Conservation (phyloP, 2,797 vertebrate genomes). For the Urosaurus nigricauda region DNA sequence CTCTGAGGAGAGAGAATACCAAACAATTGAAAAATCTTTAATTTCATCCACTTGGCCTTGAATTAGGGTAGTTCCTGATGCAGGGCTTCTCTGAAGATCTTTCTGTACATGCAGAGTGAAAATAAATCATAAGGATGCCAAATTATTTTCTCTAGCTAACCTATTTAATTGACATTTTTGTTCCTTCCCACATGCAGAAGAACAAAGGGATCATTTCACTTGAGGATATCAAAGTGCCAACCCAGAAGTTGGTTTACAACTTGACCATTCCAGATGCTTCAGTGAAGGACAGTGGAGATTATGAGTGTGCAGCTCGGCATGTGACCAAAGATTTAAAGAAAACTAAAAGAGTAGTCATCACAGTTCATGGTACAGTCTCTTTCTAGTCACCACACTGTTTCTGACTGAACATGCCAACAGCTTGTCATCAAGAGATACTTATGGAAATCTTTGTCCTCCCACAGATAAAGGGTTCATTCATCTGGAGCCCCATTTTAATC, state of each 20-base stretch:
- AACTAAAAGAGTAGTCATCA: slow-evolving; percentile 87
- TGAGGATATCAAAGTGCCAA: slow-evolving; percentile 81
- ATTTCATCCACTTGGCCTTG: background rate
- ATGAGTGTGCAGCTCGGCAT: slow-evolving; percentile 91
- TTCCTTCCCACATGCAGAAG: slow-evolving; percentile 80
- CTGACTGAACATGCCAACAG: background rate
- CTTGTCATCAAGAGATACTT: slow-evolving; percentile 39
- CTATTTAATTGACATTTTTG: slow-evolving; percentile 39
- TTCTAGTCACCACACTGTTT: slow-evolving; percentile 50
- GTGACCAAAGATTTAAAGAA: slow-evolving; percentile 88
- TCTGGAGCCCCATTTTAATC: slow-evolving; percentile 83
- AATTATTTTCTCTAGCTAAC: slow-evolving; percentile 38
- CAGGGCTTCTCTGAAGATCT: background rate
- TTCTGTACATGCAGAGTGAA: background rate
- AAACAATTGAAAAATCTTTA: background rate
- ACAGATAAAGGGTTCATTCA: slow-evolving; percentile 89
- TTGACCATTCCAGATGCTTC: slow-evolving; percentile 89
- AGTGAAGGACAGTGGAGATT: slow-evolving; percentile 92
- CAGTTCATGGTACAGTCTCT: slow-evolving; percentile 88
- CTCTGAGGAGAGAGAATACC: background rate
- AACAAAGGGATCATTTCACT: slow-evolving; percentile 78
- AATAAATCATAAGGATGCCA: background rate
- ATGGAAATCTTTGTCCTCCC: slow-evolving; percentile 59
- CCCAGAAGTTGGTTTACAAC: slow-evolving; percentile 86
- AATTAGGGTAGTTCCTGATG: background rate